Evolutionary conservation across 2,113 vertebrate species (phyloP), one percentile per base, ranked within the genome.

Genomic region (Columba janthina): DNA sequence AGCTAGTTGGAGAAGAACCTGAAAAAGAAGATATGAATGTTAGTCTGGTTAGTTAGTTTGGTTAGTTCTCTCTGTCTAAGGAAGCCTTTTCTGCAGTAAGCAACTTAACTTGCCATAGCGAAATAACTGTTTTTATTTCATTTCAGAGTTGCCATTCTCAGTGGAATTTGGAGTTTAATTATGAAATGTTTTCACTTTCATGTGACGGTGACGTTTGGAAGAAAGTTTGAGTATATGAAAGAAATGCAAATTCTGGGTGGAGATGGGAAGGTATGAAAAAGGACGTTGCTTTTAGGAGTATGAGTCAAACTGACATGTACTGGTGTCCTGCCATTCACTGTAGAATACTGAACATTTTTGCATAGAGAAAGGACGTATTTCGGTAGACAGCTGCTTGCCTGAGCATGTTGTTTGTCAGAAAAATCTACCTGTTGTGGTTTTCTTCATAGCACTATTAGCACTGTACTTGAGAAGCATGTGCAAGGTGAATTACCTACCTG

Each of bases 401-500:
- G 61, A 56, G 56, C 44, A 53, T 44, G 32, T 15, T 89, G 14
- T 70, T 92, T 88, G 60, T 67, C 91, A 81, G 57, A 61, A 75
- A 67, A 84, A 56, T 51, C 51, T 40, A 5, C 36, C 26, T 15
- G 10, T 40, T 0, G 0, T 62, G 48, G 6, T 81, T 86, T 89
- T 69, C 61, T 70, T 76, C 88, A 58, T 94, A 94, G 34, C 24
- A 10, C 46, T 72, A 89, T 66, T 95, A 95, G 34, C 24, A 10
- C 46, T 69, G 74, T 40, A n/a, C 64, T 89, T 95, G 77, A 87
- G 70, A 73, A 82, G 7, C 3, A 9, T 51, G 56, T 76, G 62
- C 81, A 70, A 85, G 74, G 85, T 89, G 81, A 93, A 79, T 93
- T 85, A 62, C 74, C 72, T 82, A 5, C 54, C 80, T 88, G 87